Conservation (phyloP, 2,113 vertebrate species). For the Oxygymnocypris stewartii region DNA sequence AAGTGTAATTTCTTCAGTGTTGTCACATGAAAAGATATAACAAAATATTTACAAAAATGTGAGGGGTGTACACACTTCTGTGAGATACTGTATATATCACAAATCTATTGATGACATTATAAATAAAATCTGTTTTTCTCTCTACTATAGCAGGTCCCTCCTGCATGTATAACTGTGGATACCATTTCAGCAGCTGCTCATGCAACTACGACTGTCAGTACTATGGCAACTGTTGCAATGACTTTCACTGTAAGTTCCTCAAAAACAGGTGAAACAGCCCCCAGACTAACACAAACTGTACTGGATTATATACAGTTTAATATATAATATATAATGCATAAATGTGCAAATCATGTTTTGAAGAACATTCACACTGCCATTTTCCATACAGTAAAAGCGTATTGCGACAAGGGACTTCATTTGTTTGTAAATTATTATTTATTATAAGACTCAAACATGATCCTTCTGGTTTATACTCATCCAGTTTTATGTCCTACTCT, state of each 20-base stretch:
- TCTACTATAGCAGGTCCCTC: neutral
- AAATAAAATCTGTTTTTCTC: neutral
- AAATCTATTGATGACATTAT: neutral
- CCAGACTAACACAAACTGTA: neutral
- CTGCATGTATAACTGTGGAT: neutral
- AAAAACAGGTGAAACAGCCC: neutral
- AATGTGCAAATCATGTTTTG: neutral
- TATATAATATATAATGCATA: neutral
- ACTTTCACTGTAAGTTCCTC: slow-evolving; percentile 32
- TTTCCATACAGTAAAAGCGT: neutral
- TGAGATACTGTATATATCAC: no score
- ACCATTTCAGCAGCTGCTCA: slow-evolving; percentile 62
- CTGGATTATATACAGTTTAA: neutral
- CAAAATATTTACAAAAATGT: no score
- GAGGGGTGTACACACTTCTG: no score
- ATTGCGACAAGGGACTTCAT: neutral
- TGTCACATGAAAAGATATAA: no score
- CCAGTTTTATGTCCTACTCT: neutral
- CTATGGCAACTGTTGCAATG: slow-evolving; percentile 45
- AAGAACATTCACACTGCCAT: neutral
- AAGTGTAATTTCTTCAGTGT: no score
- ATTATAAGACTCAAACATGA: neutral
- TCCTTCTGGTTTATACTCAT: neutral
- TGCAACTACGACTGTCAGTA: slow-evolving; percentile 59
- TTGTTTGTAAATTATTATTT: neutral